Evolutionary conservation across 2,888 invertebrate genomes (phyloP), one percentile per base, ranked within the genome.

Genomic region (Nemurella pictetii): DNA sequence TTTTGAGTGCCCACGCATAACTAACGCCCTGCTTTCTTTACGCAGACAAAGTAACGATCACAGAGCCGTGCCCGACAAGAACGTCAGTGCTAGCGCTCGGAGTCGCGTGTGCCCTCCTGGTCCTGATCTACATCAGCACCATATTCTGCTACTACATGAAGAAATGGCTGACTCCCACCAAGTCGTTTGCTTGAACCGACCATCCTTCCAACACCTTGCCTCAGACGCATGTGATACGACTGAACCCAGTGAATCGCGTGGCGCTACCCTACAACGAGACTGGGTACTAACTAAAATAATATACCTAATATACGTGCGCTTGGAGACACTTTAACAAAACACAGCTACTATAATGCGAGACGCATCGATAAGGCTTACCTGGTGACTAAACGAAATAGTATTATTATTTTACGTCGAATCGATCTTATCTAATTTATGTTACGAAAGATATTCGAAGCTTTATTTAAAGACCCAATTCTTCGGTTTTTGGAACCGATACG

Each of bases 101-200:
- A 86, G 97, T 97, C 32, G 97, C 97, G 84, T 97, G 97, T 90
- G 97, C 97, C 85, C 93, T 98, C 86, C 93, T 98, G 89, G 94
- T 97, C 84, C 93, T 98, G 85, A 93, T 98, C 85, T 98, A 98
- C 92, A 95, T 98, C 89, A 96, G 96, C 88, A 97, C 97, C 83
- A 93, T 97, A 88, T 97, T 97, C 93, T 97, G 96, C 91, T 97
- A 97, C 91, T 96, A 96, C 92, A 96, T 97, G 95, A 96, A 96
- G 90, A 97, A 97, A 90, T 97, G 97, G 96, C 93, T 96, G 90
- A 93, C 94, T 87, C 96, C 96, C 20, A 94, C 95, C 88, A 97
- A 97, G 90, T 95, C 95, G 90, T 93, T 96, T 92, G 92, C 93
- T 89, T 94, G 92, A 92, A 86, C 28, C 7, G 55, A 2, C 9